phyloP scores from a whole-genome alignment of 35 echinoderm and acorn worm species.

The Lytechinus variegatus region DNA sequence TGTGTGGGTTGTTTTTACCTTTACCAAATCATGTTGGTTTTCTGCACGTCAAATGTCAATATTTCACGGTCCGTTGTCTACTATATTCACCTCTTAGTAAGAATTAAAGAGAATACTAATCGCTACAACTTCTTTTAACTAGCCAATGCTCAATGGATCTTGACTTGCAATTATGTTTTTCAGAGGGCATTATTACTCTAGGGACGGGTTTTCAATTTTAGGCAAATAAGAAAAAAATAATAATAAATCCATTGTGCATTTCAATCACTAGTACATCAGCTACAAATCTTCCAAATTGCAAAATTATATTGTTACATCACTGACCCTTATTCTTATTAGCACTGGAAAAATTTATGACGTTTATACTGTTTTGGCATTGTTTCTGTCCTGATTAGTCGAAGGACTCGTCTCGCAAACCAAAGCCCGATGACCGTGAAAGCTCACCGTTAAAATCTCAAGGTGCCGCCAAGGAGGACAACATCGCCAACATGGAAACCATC shows the following conservation, averaged over 20 bases:
- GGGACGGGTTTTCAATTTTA: not conserved
- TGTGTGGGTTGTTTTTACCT: not conserved
- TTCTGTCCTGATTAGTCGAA: not conserved
- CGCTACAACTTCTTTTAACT: not conserved
- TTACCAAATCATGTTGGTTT: not conserved
- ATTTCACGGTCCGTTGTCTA: not conserved
- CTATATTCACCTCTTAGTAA: not conserved
- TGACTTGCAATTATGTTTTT: not conserved
- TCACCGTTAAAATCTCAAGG: not conserved
- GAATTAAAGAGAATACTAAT: not conserved
- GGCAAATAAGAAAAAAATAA: not conserved
- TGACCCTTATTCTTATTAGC: not conserved
- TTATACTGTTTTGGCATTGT: not conserved
- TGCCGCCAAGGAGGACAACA: not conserved
- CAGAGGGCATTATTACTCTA: not conserved
- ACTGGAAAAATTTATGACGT: not conserved
- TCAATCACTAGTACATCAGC: not conserved
- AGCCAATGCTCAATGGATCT: not conserved
- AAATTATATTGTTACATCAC: no score
- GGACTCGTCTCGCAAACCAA: not conserved
- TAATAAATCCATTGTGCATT: not conserved
- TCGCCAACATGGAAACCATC: not conserved
- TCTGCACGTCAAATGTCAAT: not conserved
- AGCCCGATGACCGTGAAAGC: not conserved
- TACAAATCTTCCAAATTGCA: not conserved